Base-by-base conservation (phyloP, 2,888 invertebrate genomes). In the Podabrus alpinus region DNA sequence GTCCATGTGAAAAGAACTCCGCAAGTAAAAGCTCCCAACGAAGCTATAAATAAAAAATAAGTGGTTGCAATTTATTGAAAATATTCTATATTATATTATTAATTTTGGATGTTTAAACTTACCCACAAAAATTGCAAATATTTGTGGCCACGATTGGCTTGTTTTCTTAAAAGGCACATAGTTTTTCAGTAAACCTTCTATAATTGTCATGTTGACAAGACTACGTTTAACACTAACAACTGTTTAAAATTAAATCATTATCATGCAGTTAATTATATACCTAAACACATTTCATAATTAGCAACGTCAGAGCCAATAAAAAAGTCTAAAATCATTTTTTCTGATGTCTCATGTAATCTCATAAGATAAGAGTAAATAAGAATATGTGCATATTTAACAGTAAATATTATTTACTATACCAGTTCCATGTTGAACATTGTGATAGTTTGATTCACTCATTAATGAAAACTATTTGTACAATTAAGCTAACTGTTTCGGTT, bases 1-100 rank as follows among this genome's bases (percentile, higher is more conserved):
- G 85, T 80, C 86, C 86, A 86, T 1, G 82, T 78, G 75, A 81
- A 81, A 10, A 80, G 70, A 24, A 82, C 72, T 3, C 84, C 83
- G 15, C 78, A 77, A 15, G 80, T 80, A 15, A 84, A 72, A 1
- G 81, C 75, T 9, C 80, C 74, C 19, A 81, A 1, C 29, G 77
- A 79, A 76, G 64, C 19, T 80, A 80, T n/a, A 45, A 45, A 45
- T 73, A 15, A 75, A 62, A 62, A 17, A 15, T 29, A n/a, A 66
- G n/a, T n/a, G n/a, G n/a, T n/a, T n/a, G 13, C 13, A 9, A 59
- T 66, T 15, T 29, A 13, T 11, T 15, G 15, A 15, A 9, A 15
- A n/a, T n/a, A n/a, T n/a, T n/a, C n/a, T n/a, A n/a, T n/a, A n/a
- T n/a, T n/a, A n/a, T n/a, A n/a, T n/a, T n/a, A n/a, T n/a, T n/a